Evolutionary conservation across 2,113 vertebrate genomes (phyloP), one percentile per base, ranked within the genome.

Genomic region (Nesoenas mayeri): DNA sequence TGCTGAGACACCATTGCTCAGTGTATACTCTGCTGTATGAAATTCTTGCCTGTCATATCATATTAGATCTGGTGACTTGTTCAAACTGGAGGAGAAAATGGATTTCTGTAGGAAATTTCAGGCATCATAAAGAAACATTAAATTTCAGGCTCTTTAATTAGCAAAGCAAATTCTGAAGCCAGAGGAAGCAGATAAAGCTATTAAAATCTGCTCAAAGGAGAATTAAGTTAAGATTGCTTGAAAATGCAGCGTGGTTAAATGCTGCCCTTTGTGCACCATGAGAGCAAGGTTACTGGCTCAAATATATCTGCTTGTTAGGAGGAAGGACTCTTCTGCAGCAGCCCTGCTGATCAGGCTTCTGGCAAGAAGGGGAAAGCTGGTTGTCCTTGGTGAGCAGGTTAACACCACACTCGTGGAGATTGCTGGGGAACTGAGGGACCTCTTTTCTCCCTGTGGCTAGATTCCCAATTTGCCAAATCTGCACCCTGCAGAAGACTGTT

Each of bases 51-150:
- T 72, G 71, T 44, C 92, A 44, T 69, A 40, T 85, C 28, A 8
- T 53, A 44, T 86, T 86, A 87, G 69, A 58, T 70, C 64, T 81
- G 65, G 60, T 50, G 80, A 66, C 28, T 58, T 62, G 36, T 57
- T 89, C 93, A 84, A 20, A 77, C 61, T 62, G 73, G 56, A 89
- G 51, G 17, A 84, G 65, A 84, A 94, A 89, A 84, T 42, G 38
- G 47, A 56, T 89, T 88, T 87, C 47, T 81, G 25, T 50, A 78
- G 85, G 78, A 95, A 87, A 82, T 66, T 87, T 85, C 69, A 84
- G 60, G 74, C 81, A 29, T 74, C 78, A 25, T 71, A 85, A 96
- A 74, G 88, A 85, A 94, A 70, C 78, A 44, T 1, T 25, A 78
- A 78, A 70, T 81, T 44, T 58, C 51, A 62, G 22, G 56, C 19